Base-by-base conservation (phyloP, 2,797 vertebrate genomes). In the Sternarchorhynchus goeldii region DNA sequence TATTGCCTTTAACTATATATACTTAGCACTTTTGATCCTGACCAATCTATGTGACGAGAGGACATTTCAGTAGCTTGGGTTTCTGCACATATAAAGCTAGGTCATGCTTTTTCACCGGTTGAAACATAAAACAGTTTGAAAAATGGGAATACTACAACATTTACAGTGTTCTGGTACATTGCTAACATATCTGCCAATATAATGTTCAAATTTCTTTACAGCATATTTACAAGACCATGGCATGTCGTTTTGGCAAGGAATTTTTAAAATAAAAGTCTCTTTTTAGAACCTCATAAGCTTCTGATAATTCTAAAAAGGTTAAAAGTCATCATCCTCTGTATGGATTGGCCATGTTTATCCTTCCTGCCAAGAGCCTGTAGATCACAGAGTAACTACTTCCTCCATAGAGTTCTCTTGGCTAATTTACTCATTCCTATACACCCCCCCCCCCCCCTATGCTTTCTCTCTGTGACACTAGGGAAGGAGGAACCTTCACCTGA, bases 401-500 rank as follows among this genome's bases (percentile, higher is more conserved):
- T 76, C 71, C 75, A 82, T 57, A 58, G 39, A 62, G 71, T 67
- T 74, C 57, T 60, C 45, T 50, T 14, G 45, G 31, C 76, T 75
- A 70, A 77, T 73, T 73, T 71, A 63, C 64, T 39, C n/a, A 71
- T 66, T 59, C 36, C 60, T 70, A 31, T 50, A 65, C 73, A 64
- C 74, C 14, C 12, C 75, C n/a, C 66, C 50, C 68, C 59, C 39
- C 73, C 59, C 56, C 70, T 10, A 16, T 67, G 68, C 32, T 69
- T 63, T 62, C 77, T 65, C 60, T 59, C 50, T 62, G 70, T 74
- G 68, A 81, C 78, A 76, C 69, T 82, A 79, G 69, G 73, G 72
- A 78, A 85, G 84, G 76, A 85, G 36, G 77, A 86, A 78, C 76
- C 80, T 75, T 81, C 87, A 87, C 87, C 82, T 73, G 73, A 84